A percentile compares a stretch with the other conserved stretches of the same genome.
Conservation (phyloP, 2,113 vertebrate species). For the Hystrix cristata region DNA sequence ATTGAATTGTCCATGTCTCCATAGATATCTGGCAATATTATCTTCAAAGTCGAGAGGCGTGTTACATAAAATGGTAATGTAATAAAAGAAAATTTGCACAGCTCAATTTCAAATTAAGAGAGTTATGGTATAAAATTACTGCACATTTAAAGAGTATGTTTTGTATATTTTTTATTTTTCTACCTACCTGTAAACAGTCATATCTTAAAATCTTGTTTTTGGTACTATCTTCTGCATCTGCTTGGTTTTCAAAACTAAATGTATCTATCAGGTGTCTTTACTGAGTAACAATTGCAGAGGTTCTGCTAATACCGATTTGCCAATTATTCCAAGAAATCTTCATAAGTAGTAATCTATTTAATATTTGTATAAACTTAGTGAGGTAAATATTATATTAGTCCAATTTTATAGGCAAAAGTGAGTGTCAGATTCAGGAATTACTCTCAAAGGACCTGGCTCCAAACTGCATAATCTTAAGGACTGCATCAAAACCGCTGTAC, state of each 20-base stretch:
- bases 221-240: neutral
- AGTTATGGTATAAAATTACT: neutral
- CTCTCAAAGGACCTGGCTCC: neutral
- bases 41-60: neutral
- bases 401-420: neutral
- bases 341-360: neutral
- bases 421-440: neutral
- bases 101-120: neutral
- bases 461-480: neutral
- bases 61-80: neutral
- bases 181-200: neutral
- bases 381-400: neutral
- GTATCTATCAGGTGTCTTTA: neutral
- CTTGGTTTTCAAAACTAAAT: constrained; percentile 24
- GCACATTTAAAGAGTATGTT: neutral
- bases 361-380: neutral
- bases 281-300: neutral
- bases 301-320: neutral
- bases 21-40: neutral
- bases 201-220: neutral
- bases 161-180: neutral
- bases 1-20: neutral
- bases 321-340: neutral
- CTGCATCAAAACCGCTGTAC: neutral
- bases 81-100: neutral